phyloP scores from a whole-genome alignment of 2,888 invertebrate genomes.

The Leucophenga montana region DNA sequence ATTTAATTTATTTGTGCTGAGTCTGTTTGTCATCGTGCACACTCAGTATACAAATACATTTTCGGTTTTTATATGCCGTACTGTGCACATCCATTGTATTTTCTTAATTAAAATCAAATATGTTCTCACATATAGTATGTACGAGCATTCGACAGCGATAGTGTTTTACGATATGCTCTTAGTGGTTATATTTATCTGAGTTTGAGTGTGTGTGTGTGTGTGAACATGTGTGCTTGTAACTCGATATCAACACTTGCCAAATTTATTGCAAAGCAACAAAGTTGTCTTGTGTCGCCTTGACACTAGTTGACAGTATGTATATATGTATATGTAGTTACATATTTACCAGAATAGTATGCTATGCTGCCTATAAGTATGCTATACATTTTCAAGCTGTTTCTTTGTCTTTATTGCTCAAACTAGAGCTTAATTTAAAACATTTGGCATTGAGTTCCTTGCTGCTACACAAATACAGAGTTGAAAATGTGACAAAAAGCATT shows the following conservation, averaged over 20 bases:
- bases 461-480: background rate
- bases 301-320: background rate
- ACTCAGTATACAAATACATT: background rate
- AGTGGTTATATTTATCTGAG: no score
- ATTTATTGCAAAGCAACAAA: constrained; percentile 10
- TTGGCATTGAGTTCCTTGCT: no score
- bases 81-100: constrained; percentile 27
- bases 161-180: no score
- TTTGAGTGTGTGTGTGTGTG: background rate
- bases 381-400: background rate
- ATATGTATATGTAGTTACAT: no score
- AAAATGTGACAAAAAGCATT: background rate
- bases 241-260: constrained; percentile 16
- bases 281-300: constrained; percentile 10
- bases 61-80: constrained; percentile 12
- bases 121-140: constrained; percentile 2
- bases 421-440: no score
- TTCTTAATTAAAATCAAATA: constrained; percentile 54
- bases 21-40: constrained; percentile 2
- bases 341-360: background rate
- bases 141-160: no score
- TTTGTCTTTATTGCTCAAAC: background rate
- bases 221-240: constrained; percentile 3
- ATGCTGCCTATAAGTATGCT: no score
- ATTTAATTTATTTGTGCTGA: constrained; percentile 26